Base-by-base conservation (phyloP, 2,113 vertebrate species). In the Terrapene triunguis region DNA sequence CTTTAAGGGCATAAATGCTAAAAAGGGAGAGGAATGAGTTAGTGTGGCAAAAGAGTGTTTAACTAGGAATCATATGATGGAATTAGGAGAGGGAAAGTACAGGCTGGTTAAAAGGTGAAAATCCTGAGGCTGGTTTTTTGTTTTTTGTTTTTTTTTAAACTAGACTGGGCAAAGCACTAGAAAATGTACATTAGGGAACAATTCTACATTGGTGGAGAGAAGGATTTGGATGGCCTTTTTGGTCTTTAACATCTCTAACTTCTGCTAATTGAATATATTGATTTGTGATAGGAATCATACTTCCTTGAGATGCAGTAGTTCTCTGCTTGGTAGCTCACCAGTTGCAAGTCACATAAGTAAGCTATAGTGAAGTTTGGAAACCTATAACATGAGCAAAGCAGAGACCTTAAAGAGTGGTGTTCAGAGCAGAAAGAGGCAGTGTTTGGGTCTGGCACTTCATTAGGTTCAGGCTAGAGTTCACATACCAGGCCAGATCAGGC, bases 301-400 rank as follows among this genome's bases (percentile, higher is more conserved):
- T 74, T 88, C 42, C 25, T 5, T 24, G 29, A 82, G 5, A 85
- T 1, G 5, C 9, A 13, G 10, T 76, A 25, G 22, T 24, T 76
- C 57, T 84, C 38, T 94, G n/a, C 8, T 94, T 47, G 8, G 17
- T 79, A 50, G 8, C 22, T 85, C 25, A 32, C 54, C 59, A 57
- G 2, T 79, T 25, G 9, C 27, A 80, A 10, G 47, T 81, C 22
- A 59, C 81, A 69, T 79, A 6, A 89, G 38, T 76, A 44, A 44
- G 38, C 5, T 6, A 12, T 13, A 27, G 22, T 25, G n/a, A 35
- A 93, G 8, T 32, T 54, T 82, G 47, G 44, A 90, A 95, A 86
- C 5, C 79, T 89, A 8, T 2, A 81, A 14, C 0, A 0, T 6
- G 14, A 55, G 32, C 10, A 57, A 17, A 16, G 19, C 83, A 93